Conservation (phyloP, 2,113 vertebrate species). For the Pomatorhinus ruficollis region DNA sequence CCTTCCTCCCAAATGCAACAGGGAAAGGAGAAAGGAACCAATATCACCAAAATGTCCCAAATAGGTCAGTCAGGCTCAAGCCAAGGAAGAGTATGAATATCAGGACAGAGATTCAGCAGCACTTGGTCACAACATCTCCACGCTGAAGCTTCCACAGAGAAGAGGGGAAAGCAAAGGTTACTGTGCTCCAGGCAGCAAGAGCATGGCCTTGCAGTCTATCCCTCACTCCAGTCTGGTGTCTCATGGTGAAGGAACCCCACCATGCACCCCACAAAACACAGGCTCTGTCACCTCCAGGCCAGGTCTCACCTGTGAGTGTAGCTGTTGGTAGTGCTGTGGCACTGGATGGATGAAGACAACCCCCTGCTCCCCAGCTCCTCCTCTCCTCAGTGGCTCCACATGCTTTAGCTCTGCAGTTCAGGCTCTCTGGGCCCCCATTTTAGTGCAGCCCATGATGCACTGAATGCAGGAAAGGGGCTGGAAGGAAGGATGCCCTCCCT, state of each 20-base stretch:
- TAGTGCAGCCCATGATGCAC: not conserved
- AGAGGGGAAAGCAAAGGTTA: not conserved
- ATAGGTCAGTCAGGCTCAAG: not conserved
- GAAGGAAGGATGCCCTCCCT: not conserved
- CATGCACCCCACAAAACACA: not conserved
- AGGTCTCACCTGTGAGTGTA: not conserved
- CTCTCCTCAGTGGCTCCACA: rapidly evolving
- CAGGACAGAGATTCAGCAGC: not conserved
- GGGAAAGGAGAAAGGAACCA: not conserved
- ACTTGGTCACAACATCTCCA: not conserved
- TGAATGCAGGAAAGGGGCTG: not conserved
- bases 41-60: not conserved
- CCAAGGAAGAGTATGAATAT: not conserved
- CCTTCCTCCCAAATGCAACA: not conserved
- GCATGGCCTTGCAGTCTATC: not conserved
- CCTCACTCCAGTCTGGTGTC: not conserved
- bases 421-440: not conserved
- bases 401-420: not conserved
- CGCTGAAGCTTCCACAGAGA: rapidly evolving
- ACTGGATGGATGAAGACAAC: not conserved
- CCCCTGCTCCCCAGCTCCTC: not conserved
- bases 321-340: not conserved
- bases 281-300: not conserved
- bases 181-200: not conserved
- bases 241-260: not conserved